phyloP scores from a whole-genome alignment of 2,888 invertebrate genomes.

The Alentia gelatinosa region DNA sequence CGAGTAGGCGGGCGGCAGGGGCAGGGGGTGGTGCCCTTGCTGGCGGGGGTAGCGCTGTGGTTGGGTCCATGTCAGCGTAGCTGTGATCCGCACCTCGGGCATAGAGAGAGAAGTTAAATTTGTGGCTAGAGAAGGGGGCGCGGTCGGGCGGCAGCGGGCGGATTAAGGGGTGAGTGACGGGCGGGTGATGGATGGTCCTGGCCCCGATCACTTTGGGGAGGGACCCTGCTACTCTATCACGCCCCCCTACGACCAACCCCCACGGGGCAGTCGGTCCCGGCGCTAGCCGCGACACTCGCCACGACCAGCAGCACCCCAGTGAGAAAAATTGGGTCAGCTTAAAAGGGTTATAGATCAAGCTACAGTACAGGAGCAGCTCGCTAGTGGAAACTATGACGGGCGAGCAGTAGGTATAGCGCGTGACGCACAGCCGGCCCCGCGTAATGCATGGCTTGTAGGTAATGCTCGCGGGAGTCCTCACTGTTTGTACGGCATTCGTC shows the following conservation, averaged over 20 bases:
- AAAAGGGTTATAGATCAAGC: slow-evolving; percentile 41
- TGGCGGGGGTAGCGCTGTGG: background rate
- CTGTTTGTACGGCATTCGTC: too few species aligned
- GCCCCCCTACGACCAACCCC: background rate
- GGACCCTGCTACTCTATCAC: slow-evolving; percentile 47
- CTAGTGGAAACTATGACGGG: background rate
- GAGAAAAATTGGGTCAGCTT: slow-evolving; percentile 40
- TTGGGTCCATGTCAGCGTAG: background rate
- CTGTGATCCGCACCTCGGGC: background rate
- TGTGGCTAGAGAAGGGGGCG: slow-evolving; percentile 31
- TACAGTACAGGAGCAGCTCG: background rate
- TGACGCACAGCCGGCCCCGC: background rate
- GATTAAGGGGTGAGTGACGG: slow-evolving; percentile 52
- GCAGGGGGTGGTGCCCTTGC: background rate
- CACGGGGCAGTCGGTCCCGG: background rate
- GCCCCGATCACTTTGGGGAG: slow-evolving; percentile 51
- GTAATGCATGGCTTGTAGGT: background rate
- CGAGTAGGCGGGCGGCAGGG: background rate
- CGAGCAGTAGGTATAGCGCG: background rate
- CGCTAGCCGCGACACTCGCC: background rate
- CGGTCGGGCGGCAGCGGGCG: slow-evolving; percentile 13
- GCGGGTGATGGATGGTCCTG: background rate
- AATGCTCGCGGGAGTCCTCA: too few species aligned
- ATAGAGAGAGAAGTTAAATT: background rate
- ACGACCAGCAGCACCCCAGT: background rate